Conservation (phyloP, 1,140 invertebrate genomes). For the Zaprionus lachaisei region DNA sequence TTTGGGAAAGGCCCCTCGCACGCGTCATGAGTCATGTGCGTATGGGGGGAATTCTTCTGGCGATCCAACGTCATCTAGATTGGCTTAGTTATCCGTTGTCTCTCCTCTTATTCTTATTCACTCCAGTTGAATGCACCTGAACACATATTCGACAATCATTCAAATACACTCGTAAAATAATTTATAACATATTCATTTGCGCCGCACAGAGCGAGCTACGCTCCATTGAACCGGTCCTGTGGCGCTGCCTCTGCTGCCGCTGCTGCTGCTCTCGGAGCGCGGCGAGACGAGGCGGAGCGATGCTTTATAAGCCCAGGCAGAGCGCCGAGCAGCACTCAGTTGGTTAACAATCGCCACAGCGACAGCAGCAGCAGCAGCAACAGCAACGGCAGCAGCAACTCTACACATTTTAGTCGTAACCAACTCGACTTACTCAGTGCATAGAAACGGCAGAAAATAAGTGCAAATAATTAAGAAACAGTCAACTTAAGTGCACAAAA, state of each 20-base stretch:
- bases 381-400: conserved; percentile 46
- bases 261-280: conserved; percentile 14
- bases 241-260: conserved; percentile 12
- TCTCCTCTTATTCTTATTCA: background rate
- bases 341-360: conserved; percentile 46
- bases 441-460: conserved; percentile 36
- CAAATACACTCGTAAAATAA: background rate
- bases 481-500: conserved; percentile 69
- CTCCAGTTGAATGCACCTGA: conserved; percentile 2
- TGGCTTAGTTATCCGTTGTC: background rate
- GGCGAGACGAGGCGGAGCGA: conserved; percentile 18
- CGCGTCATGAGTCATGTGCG: conserved; percentile 3
- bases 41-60: conserved; percentile 18
- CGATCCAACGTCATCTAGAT: background rate
- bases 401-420: conserved; percentile 4
- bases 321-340: conserved; percentile 66
- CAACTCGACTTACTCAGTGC: conserved; percentile 12
- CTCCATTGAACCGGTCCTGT: conserved; percentile 70
- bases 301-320: conserved; percentile 68
- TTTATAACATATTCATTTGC: conserved; percentile 31
- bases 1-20: conserved; percentile 18
- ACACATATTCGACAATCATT: conserved; percentile 5
- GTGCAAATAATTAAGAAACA: conserved; percentile 77
- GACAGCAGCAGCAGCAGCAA: conserved; percentile 26
- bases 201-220: background rate